These are phyloP conservation scores for Andrena dorsata DNA, from an alignment of 2,888 invertebrate species.

Conservation along the genomic window DNA sequence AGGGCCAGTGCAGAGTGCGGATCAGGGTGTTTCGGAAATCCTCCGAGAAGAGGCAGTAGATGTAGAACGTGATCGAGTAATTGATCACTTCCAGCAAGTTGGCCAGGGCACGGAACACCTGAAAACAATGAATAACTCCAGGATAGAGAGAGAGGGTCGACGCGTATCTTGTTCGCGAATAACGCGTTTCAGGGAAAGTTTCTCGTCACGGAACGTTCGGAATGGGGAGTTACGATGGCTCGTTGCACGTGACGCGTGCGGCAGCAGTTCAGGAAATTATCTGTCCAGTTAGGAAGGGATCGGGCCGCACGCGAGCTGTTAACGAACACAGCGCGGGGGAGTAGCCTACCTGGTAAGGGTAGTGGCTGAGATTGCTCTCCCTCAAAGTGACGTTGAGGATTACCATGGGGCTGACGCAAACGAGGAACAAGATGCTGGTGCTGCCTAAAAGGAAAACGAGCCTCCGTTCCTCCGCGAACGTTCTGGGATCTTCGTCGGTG, in stretches of 20 bases:
- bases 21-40: conserved; percentile 91
- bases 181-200: background rate
- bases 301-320: background rate
- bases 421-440: conserved; percentile 89
- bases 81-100: conserved; percentile 91
- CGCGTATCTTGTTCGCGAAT: background rate
- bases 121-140: conserved; percentile 31
- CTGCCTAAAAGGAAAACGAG: conserved; percentile 89
- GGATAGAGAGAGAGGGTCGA: background rate
- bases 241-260: background rate
- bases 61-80: conserved; percentile 92
- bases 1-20: conserved; percentile 88
- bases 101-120: conserved; percentile 90
- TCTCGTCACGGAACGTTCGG: background rate
- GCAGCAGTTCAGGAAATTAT: background rate
- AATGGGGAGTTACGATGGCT: too few species aligned
- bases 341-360: conserved; percentile 87
- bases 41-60: conserved; percentile 92
- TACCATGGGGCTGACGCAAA: conserved; percentile 91
- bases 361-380: conserved; percentile 87
- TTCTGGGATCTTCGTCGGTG: conserved; percentile 88
- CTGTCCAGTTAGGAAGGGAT: background rate
- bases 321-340: background rate
- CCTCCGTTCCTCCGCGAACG: conserved; percentile 89
- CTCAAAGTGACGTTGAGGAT: conserved; percentile 89